phyloP scores from a whole-genome alignment of 1,140 invertebrate genomes.

The Anastrepha obliqua region DNA sequence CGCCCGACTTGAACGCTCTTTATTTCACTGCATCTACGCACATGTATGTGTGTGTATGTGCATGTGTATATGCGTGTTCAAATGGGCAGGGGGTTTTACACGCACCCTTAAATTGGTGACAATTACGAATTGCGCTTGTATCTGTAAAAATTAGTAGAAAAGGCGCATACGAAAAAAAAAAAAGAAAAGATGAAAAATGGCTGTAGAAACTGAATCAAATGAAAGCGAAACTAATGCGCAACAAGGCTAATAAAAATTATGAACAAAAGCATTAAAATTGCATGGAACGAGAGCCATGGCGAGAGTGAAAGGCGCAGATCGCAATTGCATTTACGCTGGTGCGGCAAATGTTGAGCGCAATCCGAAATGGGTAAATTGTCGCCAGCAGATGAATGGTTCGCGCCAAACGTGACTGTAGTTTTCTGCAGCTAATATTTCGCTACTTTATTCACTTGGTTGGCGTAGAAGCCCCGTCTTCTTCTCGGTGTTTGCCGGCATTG shows the following conservation, averaged over 20 bases:
- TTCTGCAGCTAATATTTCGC: neutral
- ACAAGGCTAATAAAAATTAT: conserved; percentile 72
- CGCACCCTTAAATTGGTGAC: conserved; percentile 25
- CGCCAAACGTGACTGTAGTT: neutral
- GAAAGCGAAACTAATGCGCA: conserved; percentile 73
- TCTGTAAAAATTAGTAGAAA: conserved; percentile 8
- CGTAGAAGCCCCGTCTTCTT: neutral
- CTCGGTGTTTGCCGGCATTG: neutral
- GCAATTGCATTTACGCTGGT: too few species aligned
- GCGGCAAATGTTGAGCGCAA: too few species aligned
- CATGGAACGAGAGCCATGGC: neutral
- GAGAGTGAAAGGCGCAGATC: too few species aligned
- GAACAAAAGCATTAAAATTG: conserved; percentile 45
- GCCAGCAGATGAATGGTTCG: neutral
- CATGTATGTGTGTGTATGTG: neutral
- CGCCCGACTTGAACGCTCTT: neutral
- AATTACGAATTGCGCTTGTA: neutral
- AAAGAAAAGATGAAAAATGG: conserved; percentile 13
- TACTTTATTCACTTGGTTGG: neutral
- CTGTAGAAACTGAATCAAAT: conserved; percentile 32
- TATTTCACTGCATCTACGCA: neutral
- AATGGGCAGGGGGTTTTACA: too few species aligned
- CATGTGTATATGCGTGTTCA: neutral
- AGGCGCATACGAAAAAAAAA: neutral
- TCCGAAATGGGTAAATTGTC: neutral